Evolutionary conservation across 2,797 vertebrate genomes (phyloP).

Genomic region (Gorsachius magnificus): DNA sequence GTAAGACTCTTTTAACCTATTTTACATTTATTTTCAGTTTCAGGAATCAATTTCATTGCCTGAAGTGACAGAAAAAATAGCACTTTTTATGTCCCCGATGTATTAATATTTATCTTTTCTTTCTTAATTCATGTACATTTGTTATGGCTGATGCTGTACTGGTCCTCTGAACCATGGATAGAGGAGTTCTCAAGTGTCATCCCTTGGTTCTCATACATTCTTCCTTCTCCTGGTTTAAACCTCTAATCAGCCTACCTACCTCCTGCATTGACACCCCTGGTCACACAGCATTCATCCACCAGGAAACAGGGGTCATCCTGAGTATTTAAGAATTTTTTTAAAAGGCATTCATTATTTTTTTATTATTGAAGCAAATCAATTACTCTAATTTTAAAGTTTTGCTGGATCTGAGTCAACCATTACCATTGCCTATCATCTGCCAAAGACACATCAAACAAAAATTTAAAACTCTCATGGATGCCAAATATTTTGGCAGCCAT

Average conservation of each 20-base stretch:
- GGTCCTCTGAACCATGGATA: background rate
- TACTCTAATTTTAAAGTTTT: slow-evolving; percentile 34
- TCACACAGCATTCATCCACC: background rate
- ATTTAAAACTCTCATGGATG: background rate
- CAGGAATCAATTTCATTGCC: background rate
- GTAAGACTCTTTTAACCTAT: background rate
- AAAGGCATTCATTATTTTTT: background rate
- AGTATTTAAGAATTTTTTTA: background rate
- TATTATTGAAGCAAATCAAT: slow-evolving; percentile 20
- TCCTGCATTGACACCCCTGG: background rate
- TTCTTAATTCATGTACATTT: background rate
- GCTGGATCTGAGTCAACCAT: background rate
- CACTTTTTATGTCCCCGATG: background rate
- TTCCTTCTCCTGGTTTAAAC: background rate
- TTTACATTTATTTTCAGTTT: background rate
- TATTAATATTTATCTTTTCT: background rate
- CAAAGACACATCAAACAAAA: slow-evolving; percentile 16
- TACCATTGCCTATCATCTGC: background rate
- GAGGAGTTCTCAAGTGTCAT: background rate
- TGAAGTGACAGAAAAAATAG: background rate
- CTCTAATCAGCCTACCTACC: background rate
- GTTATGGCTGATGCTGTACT: background rate
- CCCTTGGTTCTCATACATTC: background rate
- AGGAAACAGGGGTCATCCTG: background rate
- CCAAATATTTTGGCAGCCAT: slow-evolving; percentile 43